Percentiles rank a stretch among this genome's conserved stretches.
Conservation (phyloP, 1,140 invertebrate genomes). For the Pristionchus pacificus region DNA sequence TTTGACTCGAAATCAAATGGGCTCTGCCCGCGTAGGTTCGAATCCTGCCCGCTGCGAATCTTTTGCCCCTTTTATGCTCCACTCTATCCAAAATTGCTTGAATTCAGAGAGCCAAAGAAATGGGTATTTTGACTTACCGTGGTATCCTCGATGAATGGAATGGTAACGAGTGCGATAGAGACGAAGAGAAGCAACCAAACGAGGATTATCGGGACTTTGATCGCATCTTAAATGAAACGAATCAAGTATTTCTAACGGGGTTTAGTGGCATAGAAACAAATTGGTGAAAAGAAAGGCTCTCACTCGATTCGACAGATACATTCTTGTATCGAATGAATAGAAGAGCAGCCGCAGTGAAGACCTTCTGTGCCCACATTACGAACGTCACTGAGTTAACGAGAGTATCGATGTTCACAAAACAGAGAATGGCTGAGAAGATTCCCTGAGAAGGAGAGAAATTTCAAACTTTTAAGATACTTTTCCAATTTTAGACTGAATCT, state of each 20-base stretch:
- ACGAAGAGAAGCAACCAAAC: constrained; percentile 24
- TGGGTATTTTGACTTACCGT: too few relatives aligned
- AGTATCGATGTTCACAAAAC: constrained; percentile 27
- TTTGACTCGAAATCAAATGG: constrained; percentile 29
- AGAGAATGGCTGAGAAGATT: constrained; percentile 19
- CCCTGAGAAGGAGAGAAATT: not conserved
- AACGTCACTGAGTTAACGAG: constrained; percentile 42
- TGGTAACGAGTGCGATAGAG: constrained; percentile 18
- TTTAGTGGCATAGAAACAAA: not conserved
- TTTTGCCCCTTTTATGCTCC: constrained; percentile 5
- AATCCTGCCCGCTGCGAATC: constrained; percentile 24
- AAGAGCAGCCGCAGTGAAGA: constrained; percentile 28
- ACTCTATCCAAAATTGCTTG: too few relatives aligned
- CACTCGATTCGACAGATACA: constrained; percentile 31
- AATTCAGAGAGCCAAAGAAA: too few relatives aligned
- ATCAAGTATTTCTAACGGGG: not conserved
- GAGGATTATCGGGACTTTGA: constrained; percentile 28
- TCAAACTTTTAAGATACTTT: too few relatives aligned
- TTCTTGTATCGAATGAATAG: constrained; percentile 34
- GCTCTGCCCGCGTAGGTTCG: constrained; percentile 32
- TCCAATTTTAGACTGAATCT: too few relatives aligned
- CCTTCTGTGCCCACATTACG: constrained; percentile 34
- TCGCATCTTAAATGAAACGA: constrained; percentile 12
- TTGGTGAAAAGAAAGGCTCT: not conserved
- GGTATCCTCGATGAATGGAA: constrained; percentile 24